phyloP scores from a whole-genome alignment of 2,113 vertebrate species.

The Hippocampus zosterae region DNA sequence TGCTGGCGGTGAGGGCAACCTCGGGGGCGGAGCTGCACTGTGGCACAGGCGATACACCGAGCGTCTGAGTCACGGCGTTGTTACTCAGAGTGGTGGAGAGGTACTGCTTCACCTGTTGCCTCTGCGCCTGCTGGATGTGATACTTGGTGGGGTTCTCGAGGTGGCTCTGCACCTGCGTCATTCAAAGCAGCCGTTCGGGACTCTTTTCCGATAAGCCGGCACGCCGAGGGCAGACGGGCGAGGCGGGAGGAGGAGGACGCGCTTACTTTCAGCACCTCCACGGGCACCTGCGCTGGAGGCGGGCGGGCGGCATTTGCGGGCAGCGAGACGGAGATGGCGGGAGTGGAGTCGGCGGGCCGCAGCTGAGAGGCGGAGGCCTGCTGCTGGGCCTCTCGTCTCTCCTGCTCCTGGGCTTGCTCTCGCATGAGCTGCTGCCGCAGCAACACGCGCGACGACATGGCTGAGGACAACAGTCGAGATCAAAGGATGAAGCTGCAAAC shows the following conservation, averaged over 20 bases:
- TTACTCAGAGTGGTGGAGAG: conserved; percentile 82
- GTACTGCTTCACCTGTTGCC: conserved; percentile 86
- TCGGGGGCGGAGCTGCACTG: conserved; percentile 73
- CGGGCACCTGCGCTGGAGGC: conserved; percentile 80
- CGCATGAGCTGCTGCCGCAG: conserved; percentile 86
- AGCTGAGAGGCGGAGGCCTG: conserved; percentile 71
- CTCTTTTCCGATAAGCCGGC: background rate
- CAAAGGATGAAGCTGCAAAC: conserved; percentile 43
- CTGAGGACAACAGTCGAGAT: conserved; percentile 12
- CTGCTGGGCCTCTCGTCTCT: conserved; percentile 79
- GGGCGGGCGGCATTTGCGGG: conserved; percentile 66
- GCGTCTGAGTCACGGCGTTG: conserved; percentile 73
- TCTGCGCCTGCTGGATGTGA: conserved; percentile 83
- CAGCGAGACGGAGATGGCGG: conserved; percentile 77
- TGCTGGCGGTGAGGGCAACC: conserved; percentile 65
- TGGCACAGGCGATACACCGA: conserved; percentile 63
- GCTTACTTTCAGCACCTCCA: conserved; percentile 84
- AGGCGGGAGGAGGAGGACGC: background rate
- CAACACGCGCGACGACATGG: conserved; percentile 79
- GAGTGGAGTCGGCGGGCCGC: conserved; percentile 62
- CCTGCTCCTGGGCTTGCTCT: conserved; percentile 85
- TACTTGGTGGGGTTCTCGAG: conserved; percentile 85
- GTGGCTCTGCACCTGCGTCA: conserved; percentile 79
- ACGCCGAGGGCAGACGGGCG: background rate
- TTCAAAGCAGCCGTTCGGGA: background rate